Conservation (phyloP, 1,140 invertebrate genomes). For the Lethrus apterus region DNA sequence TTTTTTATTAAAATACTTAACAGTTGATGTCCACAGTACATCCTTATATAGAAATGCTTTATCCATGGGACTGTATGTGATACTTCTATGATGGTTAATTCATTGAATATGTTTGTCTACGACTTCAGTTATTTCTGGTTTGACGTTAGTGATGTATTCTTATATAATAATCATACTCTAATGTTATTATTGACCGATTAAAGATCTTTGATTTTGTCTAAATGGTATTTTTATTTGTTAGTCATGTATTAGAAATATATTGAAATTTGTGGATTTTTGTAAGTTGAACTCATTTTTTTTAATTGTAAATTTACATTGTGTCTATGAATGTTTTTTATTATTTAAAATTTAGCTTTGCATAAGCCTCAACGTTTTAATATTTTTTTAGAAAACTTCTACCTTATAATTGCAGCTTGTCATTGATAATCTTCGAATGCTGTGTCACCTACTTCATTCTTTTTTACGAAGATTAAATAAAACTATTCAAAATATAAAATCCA, state of each 20-base stretch:
- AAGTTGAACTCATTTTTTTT: no score
- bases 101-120: background rate
- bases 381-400: no score
- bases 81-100: slow-evolving; percentile 20
- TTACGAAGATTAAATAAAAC: no score
- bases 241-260: background rate
- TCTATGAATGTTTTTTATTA: no score
- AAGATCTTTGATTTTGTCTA: slow-evolving; percentile 14
- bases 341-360: no score
- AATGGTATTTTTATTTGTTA: background rate
- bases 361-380: no score
- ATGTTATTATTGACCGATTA: slow-evolving; percentile 14
- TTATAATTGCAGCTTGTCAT: no score
- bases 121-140: slow-evolving; percentile 8
- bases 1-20: background rate
- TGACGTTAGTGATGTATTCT: slow-evolving; percentile 13
- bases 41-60: slow-evolving; percentile 11
- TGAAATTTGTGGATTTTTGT: no score
- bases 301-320: no score
- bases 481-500: no score
- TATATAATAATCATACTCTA: slow-evolving; percentile 14
- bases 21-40: slow-evolving; percentile 16
- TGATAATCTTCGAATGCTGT: no score
- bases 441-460: no score
- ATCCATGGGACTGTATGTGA: slow-evolving; percentile 28